These are phyloP conservation scores for Poecilus cupreus DNA, from an alignment of 2,888 invertebrate species.

Conservation along the genomic window DNA sequence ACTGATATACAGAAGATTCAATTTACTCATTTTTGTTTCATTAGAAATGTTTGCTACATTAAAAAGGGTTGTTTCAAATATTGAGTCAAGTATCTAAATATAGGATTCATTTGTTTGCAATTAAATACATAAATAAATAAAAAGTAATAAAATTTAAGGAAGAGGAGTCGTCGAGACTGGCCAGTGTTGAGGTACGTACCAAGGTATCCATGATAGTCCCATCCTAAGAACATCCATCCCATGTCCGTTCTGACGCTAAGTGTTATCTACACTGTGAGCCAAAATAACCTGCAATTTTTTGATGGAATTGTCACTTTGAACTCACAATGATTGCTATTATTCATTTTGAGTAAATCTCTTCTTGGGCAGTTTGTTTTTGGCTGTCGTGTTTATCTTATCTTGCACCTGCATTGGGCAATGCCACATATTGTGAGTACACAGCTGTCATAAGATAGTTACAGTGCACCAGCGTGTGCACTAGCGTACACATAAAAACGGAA, in stretches of 20 bases:
- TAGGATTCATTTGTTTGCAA: too few relatives aligned
- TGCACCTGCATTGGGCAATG: conserved; percentile 47
- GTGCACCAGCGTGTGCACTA: not conserved
- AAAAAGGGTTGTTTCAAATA: too few relatives aligned
- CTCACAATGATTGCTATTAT: too few relatives aligned
- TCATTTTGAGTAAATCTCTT: not conserved
- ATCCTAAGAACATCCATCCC: conserved; percentile 29
- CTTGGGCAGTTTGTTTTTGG: conserved; percentile 3
- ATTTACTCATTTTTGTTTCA: not conserved
- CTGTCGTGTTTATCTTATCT: conserved; percentile 26
- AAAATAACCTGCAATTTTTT: conserved; percentile 1
- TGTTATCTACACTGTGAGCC: conserved; percentile 46
- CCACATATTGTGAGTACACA: conserved; percentile 42
- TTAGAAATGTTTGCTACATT: not conserved
- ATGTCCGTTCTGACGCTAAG: conserved; percentile 24
- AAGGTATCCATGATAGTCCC: conserved; percentile 41
- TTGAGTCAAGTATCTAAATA: too few relatives aligned
- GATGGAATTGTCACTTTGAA: too few relatives aligned
- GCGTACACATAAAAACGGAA: conserved; percentile 6
- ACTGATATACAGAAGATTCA: not conserved
- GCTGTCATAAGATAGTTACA: conserved; percentile 26
- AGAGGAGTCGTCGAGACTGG: conserved; percentile 53
- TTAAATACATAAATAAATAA: too few relatives aligned
- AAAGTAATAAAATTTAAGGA: conserved; percentile 41
- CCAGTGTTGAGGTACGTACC: conserved; percentile 55